Conservation (phyloP, 35 echinoderm and acorn worm genomes). For the Lytechinus pictus region DNA sequence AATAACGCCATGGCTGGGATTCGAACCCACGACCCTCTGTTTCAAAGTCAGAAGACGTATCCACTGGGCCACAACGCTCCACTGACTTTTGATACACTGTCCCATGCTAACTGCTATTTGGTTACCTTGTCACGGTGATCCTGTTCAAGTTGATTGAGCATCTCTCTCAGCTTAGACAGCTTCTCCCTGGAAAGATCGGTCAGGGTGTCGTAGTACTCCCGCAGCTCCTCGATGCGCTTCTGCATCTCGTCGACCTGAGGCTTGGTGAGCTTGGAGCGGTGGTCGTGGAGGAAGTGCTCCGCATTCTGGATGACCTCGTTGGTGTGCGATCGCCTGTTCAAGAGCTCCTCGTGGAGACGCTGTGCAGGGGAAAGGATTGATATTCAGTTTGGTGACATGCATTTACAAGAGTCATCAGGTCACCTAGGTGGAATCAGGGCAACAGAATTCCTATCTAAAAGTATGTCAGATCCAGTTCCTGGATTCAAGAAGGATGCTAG, state of each 20-base stretch:
- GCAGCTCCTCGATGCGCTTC: conserved; percentile 77
- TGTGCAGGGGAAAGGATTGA: conserved; percentile 21
- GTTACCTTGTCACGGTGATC: conserved; percentile 81
- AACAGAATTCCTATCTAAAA: too few species aligned
- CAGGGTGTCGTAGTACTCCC: conserved; percentile 95
- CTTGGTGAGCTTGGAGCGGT: conserved; percentile 80
- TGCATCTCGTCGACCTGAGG: conserved; percentile 86
- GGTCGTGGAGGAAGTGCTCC: conserved; percentile 91
- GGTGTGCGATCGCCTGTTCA: conserved; percentile 64
- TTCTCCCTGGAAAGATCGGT: conserved; percentile 83
- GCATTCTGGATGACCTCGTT: conserved; percentile 85
- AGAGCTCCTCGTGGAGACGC: conserved; percentile 84
- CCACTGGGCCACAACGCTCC: too few species aligned
- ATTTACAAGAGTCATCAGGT: too few species aligned
- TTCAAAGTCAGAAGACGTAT: too few species aligned
- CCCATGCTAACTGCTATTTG: not conserved
- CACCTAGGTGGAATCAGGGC: too few species aligned
- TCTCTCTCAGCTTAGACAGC: conserved; percentile 67
- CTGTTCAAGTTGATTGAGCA: conserved; percentile 73
- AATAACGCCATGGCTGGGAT: too few species aligned
- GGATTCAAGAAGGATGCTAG: too few species aligned
- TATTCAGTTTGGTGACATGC: too few species aligned
- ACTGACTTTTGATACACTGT: too few species aligned
- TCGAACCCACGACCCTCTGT: too few species aligned
- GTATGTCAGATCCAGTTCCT: too few species aligned